Evolutionary conservation across 2,113 vertebrate species (phyloP).

Genomic region (Picathartes gymnocephalus): DNA sequence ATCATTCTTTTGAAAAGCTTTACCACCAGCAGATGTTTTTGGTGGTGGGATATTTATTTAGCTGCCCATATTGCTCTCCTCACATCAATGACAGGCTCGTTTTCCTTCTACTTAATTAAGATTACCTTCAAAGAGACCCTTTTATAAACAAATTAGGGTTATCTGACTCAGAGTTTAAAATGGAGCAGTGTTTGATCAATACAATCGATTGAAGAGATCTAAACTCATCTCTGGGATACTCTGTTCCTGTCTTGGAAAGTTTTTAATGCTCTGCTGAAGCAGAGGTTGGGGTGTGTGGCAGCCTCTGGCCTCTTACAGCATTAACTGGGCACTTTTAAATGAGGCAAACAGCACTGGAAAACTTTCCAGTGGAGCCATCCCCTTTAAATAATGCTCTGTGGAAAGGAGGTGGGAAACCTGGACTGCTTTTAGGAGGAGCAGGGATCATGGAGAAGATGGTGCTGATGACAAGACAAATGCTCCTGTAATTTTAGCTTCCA

Average conservation of each 20-base stretch:
- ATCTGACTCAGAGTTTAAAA: constrained; percentile 34
- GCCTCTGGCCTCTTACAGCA: neutral
- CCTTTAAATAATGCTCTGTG: neutral
- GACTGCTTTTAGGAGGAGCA: neutral
- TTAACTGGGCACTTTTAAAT: neutral
- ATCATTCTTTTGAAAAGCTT: neutral
- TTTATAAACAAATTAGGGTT: constrained; percentile 50
- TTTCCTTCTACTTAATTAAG: constrained; percentile 51
- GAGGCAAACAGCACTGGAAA: neutral
- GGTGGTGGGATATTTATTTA: constrained; percentile 19
- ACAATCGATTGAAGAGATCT: constrained; percentile 27
- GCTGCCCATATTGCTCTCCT: neutral
- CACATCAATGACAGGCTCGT: neutral
- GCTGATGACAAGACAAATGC: neutral
- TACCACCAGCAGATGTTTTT: neutral
- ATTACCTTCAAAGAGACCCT: constrained; percentile 23
- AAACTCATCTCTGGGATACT: neutral
- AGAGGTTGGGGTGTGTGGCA: neutral
- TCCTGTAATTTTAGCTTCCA: neutral
- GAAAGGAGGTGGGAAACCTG: neutral
- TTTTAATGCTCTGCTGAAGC: neutral
- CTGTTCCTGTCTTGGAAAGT: neutral
- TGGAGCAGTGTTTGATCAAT: constrained; percentile 15
- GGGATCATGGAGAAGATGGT: neutral
- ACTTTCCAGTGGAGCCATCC: neutral